Evolutionary conservation across 1,140 invertebrate species (phyloP), one percentile per base, ranked within the genome.

Genomic region (Portunus trituberculatus): DNA sequence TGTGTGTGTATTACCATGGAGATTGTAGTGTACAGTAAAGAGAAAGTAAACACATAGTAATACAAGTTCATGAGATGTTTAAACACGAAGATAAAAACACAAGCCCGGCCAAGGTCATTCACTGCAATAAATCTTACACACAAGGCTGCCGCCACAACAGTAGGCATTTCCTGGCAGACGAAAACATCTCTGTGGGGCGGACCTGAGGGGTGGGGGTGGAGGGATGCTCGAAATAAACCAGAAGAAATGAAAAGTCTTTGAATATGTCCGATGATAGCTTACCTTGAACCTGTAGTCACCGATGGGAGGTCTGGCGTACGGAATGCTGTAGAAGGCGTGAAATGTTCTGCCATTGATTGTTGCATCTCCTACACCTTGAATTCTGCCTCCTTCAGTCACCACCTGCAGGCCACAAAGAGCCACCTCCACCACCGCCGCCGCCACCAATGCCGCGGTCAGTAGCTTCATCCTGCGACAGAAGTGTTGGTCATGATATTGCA

Each of bases 251-350:
- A 59, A 14, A 59, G 52, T 2, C 8, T 59, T 14, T 20, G 12
- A 59, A 59, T 4, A 2, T 14, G 16, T 20, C 52, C 12, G 8
- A 59, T 59, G 67, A 76, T 25, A 2, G 20, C 8, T 91, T 91
- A 91, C 90, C 52, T 76, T 76, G 31, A 91, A 76, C 67, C 90
- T 59, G 90, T 48, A 76, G 0, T 31, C 48, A 29, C 90, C 90
- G n/a, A 91, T 7, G 46, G 90, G 90, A 82, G 90, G 52, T 29
- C 67, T 67, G 20, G 59, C 90, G 59, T 32, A 91, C 39, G 90
- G 90, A 20, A 91, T 91, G n/a, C 90, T 46, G 12, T 91, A 76
- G 90, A 48, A 91, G 8, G 90, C 32, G 52, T 32, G 32, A 25
- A 91, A 76, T 20, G n/a, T 39, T 39, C 29, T 91, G 8, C 90